Percentiles rank a stretch among this genome's conserved stretches.
Conservation (phyloP, 2,797 vertebrate genomes). For the Gymnocypris eckloni region DNA sequence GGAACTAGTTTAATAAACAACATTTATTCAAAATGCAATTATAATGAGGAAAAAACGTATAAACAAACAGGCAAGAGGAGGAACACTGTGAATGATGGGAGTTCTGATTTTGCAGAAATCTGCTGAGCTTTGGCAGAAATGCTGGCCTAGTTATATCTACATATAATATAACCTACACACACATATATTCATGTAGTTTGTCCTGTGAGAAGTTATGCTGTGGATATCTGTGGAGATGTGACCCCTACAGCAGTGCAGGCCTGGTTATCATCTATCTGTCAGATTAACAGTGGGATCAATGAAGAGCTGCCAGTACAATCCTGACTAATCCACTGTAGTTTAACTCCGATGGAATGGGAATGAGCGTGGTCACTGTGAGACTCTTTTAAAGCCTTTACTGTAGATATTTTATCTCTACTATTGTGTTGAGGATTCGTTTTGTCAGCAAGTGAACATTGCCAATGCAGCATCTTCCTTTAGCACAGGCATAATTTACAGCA, state of each 20-base stretch:
- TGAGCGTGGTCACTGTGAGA: not conserved
- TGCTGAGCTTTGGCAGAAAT: constrained; percentile 21
- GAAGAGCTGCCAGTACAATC: constrained; percentile 48
- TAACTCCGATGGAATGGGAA: constrained; percentile 42
- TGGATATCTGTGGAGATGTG: constrained; percentile 35
- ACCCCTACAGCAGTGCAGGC: constrained; percentile 31
- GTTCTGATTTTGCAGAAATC: constrained; percentile 4
- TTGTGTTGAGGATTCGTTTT: constrained; percentile 17
- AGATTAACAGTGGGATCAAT: constrained; percentile 62
- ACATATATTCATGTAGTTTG: constrained; percentile 6
- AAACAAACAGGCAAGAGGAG: constrained; percentile 9
- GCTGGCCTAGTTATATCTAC: constrained; percentile 7
- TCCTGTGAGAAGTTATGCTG: constrained; percentile 25
- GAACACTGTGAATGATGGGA: constrained; percentile 22
- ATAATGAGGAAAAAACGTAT: constrained; percentile 13
- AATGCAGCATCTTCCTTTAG: not conserved
- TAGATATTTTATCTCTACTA: constrained; percentile 17
- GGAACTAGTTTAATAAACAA: constrained; percentile 25
- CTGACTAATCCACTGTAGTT: constrained; percentile 61
- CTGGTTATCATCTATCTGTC: constrained; percentile 56
- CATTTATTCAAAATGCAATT: constrained; percentile 35
- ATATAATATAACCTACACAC: constrained; percentile 7
- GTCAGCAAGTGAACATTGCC: constrained; percentile 1
- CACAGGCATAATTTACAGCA: not conserved
- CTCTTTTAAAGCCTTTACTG: constrained; percentile 19